These are phyloP conservation scores for Stenurella melanura DNA, from an alignment of 2,888 invertebrate species.

Conservation along the genomic window DNA sequence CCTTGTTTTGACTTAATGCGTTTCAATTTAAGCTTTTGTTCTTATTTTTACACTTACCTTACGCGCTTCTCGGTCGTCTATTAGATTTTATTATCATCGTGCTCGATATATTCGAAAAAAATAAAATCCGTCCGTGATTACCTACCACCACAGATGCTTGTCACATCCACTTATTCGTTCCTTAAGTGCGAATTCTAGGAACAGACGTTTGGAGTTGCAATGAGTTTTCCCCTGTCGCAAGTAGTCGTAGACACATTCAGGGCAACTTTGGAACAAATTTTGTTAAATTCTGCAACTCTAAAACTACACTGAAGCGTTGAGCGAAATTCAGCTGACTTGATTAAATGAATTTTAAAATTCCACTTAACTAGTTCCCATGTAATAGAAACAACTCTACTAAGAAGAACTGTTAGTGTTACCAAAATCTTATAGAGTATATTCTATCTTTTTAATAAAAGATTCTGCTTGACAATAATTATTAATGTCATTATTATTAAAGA, in stretches of 20 bases:
- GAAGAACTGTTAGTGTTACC: too few relatives aligned
- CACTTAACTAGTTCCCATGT: neutral
- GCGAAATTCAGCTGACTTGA: neutral
- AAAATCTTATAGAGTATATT: too few relatives aligned
- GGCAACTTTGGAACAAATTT: constrained; percentile 5
- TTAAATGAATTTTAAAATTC: neutral
- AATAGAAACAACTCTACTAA: neutral
- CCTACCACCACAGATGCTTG: neutral
- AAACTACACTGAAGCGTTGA: neutral
- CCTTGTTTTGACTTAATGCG: too few relatives aligned
- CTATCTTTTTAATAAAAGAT: too few relatives aligned
- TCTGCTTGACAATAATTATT: too few relatives aligned
- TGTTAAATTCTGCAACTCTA: constrained; percentile 1
- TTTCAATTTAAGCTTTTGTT: too few relatives aligned
- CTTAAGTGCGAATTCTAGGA: neutral
- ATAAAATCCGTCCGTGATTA: neutral
- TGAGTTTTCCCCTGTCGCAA: neutral
- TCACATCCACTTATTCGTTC: neutral
- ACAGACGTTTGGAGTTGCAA: constrained; percentile 4
- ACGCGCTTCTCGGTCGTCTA: neutral
- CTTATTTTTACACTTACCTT: too few relatives aligned
- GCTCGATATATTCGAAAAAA: neutral
- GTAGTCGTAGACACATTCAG: neutral
- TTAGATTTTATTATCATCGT: neutral
- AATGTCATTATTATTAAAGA: too few relatives aligned